Conservation (phyloP, 2,113 vertebrate species). For the Muntiacus muntjak region DNA sequence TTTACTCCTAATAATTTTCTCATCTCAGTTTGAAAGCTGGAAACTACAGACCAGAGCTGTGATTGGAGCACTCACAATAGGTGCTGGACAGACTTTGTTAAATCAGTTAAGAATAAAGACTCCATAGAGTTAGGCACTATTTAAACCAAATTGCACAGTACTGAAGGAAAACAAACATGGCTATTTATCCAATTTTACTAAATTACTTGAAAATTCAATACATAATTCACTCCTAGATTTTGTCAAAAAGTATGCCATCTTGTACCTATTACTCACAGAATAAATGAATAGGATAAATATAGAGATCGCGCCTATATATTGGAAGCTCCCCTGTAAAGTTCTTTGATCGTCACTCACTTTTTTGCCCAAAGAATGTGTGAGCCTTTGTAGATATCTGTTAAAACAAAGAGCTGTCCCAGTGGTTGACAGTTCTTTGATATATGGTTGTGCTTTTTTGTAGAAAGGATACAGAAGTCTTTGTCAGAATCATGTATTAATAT, state of each 20-base stretch:
- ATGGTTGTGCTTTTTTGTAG: background rate
- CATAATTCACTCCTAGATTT: background rate
- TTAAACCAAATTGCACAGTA: background rate
- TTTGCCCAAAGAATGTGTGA: constrained; percentile 43
- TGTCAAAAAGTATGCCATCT: background rate
- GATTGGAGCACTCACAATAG: background rate
- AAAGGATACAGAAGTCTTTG: constrained; percentile 51
- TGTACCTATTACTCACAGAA: background rate
- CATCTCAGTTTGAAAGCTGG: background rate
- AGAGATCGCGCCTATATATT: background rate
- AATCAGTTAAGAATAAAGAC: background rate
- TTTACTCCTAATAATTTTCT: background rate
- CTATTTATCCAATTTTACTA: background rate
- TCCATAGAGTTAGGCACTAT: background rate
- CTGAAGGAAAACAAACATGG: background rate
- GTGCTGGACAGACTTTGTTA: background rate
- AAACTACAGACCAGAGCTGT: background rate
- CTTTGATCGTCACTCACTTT: constrained; percentile 25
- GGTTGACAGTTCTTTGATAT: constrained; percentile 49
- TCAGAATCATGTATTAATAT: constrained; percentile 17
- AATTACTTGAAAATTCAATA: background rate
- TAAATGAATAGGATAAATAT: background rate
- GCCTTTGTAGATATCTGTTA: constrained; percentile 51
- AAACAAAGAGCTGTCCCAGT: constrained; percentile 56
- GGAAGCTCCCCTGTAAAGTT: background rate